phyloP scores from a whole-genome alignment of 2,888 invertebrate genomes.

The Andrena bucephala region DNA sequence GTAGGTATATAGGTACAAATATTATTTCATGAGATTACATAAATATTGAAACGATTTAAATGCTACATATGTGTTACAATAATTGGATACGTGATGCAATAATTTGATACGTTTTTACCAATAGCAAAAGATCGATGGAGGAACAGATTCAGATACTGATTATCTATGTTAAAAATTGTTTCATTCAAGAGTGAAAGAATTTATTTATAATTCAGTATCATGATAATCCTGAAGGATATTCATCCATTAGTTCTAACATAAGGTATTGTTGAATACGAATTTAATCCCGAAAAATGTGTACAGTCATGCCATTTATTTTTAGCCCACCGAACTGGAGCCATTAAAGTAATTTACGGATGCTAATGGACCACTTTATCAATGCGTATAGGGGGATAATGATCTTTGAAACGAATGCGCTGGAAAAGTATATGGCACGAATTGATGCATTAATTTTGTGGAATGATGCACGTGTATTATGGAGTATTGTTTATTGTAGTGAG shows the following conservation, averaged over 20 bases:
- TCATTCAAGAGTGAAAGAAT: too few relatives aligned
- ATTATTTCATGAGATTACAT: too few relatives aligned
- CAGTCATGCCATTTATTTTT: slow-evolving; percentile 20
- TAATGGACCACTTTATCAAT: slow-evolving; percentile 45
- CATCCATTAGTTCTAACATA: background rate
- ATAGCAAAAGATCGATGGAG: too few relatives aligned
- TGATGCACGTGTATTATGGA: slow-evolving; percentile 24
- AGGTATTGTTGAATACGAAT: background rate
- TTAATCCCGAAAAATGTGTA: slow-evolving; percentile 6
- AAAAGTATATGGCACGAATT: slow-evolving; percentile 43
- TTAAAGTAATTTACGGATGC: slow-evolving; percentile 45
- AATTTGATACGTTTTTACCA: too few relatives aligned
- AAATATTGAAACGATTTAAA: too few relatives aligned
- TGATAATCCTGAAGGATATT: too few relatives aligned
- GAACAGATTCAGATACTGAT: too few relatives aligned
- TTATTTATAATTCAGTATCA: too few relatives aligned
- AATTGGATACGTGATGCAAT: too few relatives aligned
- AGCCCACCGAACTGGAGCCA: slow-evolving; percentile 10
- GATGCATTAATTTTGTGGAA: slow-evolving; percentile 44
- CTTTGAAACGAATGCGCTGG: slow-evolving; percentile 39
- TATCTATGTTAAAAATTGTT: too few relatives aligned
- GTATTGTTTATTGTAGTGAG: background rate
- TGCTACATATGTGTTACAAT: too few relatives aligned
- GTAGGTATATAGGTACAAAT: too few relatives aligned
- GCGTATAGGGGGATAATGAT: slow-evolving; percentile 31